Base-by-base conservation (phyloP, 2,113 vertebrate genomes). In the Notechis scutatus region DNA sequence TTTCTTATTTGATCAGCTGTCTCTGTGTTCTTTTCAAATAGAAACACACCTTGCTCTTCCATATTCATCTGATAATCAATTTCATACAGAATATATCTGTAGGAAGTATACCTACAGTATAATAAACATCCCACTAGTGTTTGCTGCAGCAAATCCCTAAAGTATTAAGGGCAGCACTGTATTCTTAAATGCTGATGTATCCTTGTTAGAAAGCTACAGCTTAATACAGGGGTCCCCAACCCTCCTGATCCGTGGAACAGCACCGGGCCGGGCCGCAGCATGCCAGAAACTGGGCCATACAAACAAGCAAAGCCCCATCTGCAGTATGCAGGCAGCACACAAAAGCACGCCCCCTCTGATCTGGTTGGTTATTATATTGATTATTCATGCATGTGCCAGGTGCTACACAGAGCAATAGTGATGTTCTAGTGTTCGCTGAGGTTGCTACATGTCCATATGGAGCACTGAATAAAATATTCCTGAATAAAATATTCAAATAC, bases 1-100 rank as follows among this genome's bases (percentile, higher is more conserved):
- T 74, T 81, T 42, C 34, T 59, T 2, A 85, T 92, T 90, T 91
- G 90, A 95, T 90, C 42, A 95, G 56, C 88, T 85, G 89, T 96
- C 34, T 12, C 11, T 91, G 3, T 93, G 47, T 5, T 52, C 10
- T 87, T 92, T 93, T 50, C 91, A 93, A 91, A 23, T 54, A 5
- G n/a, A 93, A 2, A 87, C 39, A 29, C 1, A 86, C 21, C 4
- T 4, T 94, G 29, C 1, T 95, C 96, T 95, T 95, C 87, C 91
- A 8, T 26, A 0, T 56, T 87, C 94, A 2, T 42, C 45, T 92
- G 4, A 90, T 88, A 95, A 95, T 88, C 18, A 42, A 7, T 4
- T 29, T 45, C 56, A 57, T 81, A 50, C 7, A 55, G 50, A 20
- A 54, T 21, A 55, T 55, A 34, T 9, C n/a, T 21, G 74, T 42